Evolutionary conservation across 1,140 invertebrate genomes (phyloP).

Genomic region (Goniozus legneri): DNA sequence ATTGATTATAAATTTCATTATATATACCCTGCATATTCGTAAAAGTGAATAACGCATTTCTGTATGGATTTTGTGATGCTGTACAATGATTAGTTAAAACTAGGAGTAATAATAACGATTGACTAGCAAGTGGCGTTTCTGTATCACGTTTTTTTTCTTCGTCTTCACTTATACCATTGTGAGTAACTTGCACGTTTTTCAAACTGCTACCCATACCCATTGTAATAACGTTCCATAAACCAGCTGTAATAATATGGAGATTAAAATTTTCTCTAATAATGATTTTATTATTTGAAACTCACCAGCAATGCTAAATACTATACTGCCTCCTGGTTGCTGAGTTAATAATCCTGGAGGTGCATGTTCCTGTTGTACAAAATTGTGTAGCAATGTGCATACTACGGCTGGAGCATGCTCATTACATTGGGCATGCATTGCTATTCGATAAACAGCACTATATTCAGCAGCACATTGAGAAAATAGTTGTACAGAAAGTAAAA

Average conservation of each 20-base stretch:
- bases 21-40: conserved; percentile 63
- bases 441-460: conserved; percentile 59
- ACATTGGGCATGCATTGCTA: conserved; percentile 71
- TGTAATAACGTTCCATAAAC: conserved; percentile 76
- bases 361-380: conserved; percentile 74
- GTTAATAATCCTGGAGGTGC: conserved; percentile 67
- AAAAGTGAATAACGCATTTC: conserved; percentile 80
- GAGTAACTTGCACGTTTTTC: conserved; percentile 49
- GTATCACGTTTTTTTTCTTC: conserved; percentile 49
- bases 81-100: conserved; percentile 91
- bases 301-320: conserved; percentile 82
- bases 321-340: conserved; percentile 67
- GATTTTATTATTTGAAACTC: conserved; percentile 31
- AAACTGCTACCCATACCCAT: conserved; percentile 58
- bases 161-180: conserved; percentile 36
- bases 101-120: conserved; percentile 82
- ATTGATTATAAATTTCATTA: conserved; percentile 5
- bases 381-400: conserved; percentile 72
- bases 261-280: not conserved
- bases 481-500: conserved; percentile 85
- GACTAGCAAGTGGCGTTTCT: conserved; percentile 76
- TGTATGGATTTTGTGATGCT: conserved; percentile 74
- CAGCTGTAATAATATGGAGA: conserved; percentile 58
- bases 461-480: conserved; percentile 70
- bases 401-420: conserved; percentile 69